A percentile compares a stretch with the other conserved stretches of the same genome.
Evolutionary conservation across 2,113 vertebrate species (phyloP).

Genomic region (Sylvietta virens): DNA sequence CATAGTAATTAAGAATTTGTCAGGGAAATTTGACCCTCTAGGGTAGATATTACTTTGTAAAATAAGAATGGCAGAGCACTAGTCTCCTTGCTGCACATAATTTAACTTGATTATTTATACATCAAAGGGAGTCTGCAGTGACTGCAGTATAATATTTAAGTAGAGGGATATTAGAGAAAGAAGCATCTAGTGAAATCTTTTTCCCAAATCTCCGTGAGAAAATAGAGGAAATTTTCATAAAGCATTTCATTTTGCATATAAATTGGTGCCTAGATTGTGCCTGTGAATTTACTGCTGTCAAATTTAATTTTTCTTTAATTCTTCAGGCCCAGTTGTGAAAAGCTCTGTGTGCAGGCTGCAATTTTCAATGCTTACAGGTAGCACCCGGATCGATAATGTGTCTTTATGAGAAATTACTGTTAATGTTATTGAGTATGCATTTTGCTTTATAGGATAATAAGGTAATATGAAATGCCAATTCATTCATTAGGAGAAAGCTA

Average conservation of each 20-base stretch:
- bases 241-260: constrained; percentile 97
- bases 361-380: constrained; percentile 94
- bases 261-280: constrained; percentile 87
- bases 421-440: constrained; percentile 97
- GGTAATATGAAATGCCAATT: constrained; percentile 98
- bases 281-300: constrained; percentile 97
- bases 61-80: constrained; percentile 89
- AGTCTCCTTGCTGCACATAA: constrained; percentile 87
- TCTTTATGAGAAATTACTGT: constrained; percentile 96
- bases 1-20: constrained; percentile 98
- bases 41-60: constrained; percentile 99
- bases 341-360: constrained; percentile 86
- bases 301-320: constrained; percentile 99
- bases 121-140: constrained; percentile 91
- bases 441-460: constrained; percentile 90
- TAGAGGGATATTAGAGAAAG: constrained; percentile 79
- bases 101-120: constrained; percentile 99
- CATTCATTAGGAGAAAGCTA: constrained; percentile 87
- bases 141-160: constrained; percentile 90
- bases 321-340: constrained; percentile 89
- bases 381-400: constrained; percentile 93
- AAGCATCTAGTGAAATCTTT: constrained; percentile 77
- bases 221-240: constrained; percentile 86
- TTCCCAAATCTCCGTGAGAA: constrained; percentile 82
- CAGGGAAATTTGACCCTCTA: constrained; percentile 98